Percentiles rank a stretch among this genome's conserved stretches.
Conservation (phyloP, 2,113 vertebrate species). For the Dissostichus mawsoni region DNA sequence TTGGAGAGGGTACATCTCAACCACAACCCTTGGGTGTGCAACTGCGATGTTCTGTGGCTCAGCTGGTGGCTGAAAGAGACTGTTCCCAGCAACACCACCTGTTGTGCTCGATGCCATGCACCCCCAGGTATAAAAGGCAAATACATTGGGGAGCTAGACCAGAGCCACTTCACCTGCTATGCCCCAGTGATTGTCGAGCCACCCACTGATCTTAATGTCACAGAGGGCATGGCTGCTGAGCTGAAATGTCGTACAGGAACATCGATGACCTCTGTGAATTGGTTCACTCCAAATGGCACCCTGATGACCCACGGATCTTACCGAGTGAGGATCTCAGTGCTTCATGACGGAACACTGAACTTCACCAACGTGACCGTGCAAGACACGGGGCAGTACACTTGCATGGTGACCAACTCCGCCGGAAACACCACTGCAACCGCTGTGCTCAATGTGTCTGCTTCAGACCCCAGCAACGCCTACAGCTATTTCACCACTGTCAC, state of each 20-base stretch:
- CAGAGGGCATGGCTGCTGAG: constrained; percentile 97
- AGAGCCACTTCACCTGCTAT: constrained; percentile 96
- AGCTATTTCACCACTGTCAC: constrained; percentile 96
- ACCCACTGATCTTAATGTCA: constrained; percentile 96
- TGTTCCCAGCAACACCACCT: constrained; percentile 96
- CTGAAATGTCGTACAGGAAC: constrained; percentile 96
- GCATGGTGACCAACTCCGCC: constrained; percentile 98
- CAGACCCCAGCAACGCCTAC: constrained; percentile 86
- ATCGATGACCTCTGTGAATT: constrained; percentile 97
- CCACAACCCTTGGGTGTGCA: constrained; percentile 98
- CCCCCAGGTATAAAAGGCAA: constrained; percentile 91
- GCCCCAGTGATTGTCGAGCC: constrained; percentile 97
- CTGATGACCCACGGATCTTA: constrained; percentile 98
- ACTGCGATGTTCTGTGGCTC: constrained; percentile 96
- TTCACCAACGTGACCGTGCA: constrained; percentile 99
- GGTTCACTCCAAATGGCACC: constrained; percentile 97
- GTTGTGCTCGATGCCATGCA: constrained; percentile 96
- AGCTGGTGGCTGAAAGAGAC: constrained; percentile 99
- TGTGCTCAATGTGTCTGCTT: constrained; percentile 93
- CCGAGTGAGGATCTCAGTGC: constrained; percentile 93
- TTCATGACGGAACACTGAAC: constrained; percentile 96
- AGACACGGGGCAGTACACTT: constrained; percentile 97
- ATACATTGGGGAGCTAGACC: constrained; percentile 95
- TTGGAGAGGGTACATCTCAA: constrained; percentile 96
- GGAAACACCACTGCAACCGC: constrained; percentile 96